Evolutionary conservation across 2,888 invertebrate species (phyloP), one percentile per base, ranked within the genome.

Genomic region (Cinara cedri): DNA sequence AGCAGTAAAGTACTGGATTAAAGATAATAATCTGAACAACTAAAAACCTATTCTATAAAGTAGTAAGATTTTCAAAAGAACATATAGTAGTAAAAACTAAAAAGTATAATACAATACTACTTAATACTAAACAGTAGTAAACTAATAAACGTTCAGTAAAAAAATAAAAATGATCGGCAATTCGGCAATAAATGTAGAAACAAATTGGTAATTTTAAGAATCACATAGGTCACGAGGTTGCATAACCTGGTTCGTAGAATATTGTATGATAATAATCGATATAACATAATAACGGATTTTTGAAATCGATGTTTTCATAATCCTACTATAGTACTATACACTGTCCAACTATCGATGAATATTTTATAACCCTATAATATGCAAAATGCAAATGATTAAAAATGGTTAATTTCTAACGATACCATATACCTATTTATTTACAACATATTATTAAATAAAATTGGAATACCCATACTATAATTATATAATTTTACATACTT

Each of bases 181-280:
- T n/a, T 54, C 24, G 19, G 57, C 60, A 21, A 55, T 46, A 1
- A 46, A 46, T 26, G 46, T 76, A 26, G 10, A 46, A 66, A 76
- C 46, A 55, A 42, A 55, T 72, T 34, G 19, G 16, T 21, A 1
- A 26, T 26, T 49, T 42, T 65, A 66, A 66, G 46, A 75, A 75
- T 75, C 75, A n/a, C n/a, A 55, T 49, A n/a, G 55, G 68, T 78
- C 68, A 78, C 78, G 68, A 78, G 66, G 78, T 78, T 78, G 78
- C 49, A 78, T 78, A 78, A 70, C 78, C 78, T 78, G 78, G 1
- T 78, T 78, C 44, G 42, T 54, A 54, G 42, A 34, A 74, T 63
- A 51, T 42, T 63, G 63, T 24, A 34, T 51, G 26, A 70, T 34
- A 55, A 65, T 74, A 74, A 75, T 75, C 65, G 54, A 75, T 74